Evolutionary conservation across 2,888 invertebrate species (phyloP).

Genomic region (Acleris literana): DNA sequence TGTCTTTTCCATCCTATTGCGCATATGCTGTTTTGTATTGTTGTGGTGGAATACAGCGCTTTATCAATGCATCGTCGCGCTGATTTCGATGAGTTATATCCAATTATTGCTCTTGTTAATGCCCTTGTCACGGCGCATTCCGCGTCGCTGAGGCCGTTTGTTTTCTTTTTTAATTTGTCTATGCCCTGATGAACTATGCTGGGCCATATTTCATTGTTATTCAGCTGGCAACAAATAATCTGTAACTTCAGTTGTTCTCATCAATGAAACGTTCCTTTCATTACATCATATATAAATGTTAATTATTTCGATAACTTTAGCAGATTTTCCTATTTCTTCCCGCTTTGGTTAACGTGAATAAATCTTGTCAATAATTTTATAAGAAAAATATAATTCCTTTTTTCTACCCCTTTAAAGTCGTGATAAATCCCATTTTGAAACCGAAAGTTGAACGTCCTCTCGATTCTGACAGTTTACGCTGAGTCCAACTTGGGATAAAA

Average conservation of each 20-base stretch:
- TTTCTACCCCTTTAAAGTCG: slow-evolving; percentile 21
- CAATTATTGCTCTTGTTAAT: slow-evolving; percentile 80
- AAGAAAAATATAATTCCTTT: background rate
- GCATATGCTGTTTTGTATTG: slow-evolving; percentile 27
- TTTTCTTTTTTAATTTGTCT: slow-evolving; percentile 50
- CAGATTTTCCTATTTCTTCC: too few relatives aligned
- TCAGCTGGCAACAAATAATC: background rate
- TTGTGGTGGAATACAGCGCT: slow-evolving; percentile 51
- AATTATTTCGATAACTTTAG: too few relatives aligned
- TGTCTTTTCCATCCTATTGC: background rate
- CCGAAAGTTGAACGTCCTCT: slow-evolving; percentile 78
- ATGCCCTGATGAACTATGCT: slow-evolving; percentile 25
- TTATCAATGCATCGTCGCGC: slow-evolving; percentile 83
- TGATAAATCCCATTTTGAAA: slow-evolving; percentile 41
- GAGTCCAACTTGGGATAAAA: slow-evolving; percentile 79
- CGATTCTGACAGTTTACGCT: slow-evolving; percentile 81
- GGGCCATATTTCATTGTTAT: slow-evolving; percentile 10
- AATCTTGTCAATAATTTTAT: too few relatives aligned
- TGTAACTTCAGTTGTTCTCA: too few relatives aligned
- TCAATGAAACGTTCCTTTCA: too few relatives aligned
- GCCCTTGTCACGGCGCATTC: slow-evolving; percentile 78
- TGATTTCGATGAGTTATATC: slow-evolving; percentile 79
- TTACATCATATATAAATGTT: too few relatives aligned
- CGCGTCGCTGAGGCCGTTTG: slow-evolving; percentile 71
- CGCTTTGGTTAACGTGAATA: too few relatives aligned